phyloP scores from a whole-genome alignment of 2,797 vertebrate species.

The Gallinago stenura region DNA sequence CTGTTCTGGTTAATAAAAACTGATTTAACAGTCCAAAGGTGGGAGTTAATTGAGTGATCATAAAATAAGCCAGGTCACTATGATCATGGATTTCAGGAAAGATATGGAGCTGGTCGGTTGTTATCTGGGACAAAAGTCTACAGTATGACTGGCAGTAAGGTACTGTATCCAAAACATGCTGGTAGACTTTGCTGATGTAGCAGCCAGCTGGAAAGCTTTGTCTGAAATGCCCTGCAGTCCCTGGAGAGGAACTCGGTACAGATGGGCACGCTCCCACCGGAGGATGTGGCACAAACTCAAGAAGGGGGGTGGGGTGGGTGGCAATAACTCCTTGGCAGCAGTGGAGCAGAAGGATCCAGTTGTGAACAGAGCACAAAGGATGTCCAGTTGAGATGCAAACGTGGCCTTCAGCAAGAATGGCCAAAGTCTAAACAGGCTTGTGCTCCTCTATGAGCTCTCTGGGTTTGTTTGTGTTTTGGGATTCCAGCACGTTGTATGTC shows the following conservation, averaged over 20 bases:
- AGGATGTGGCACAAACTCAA: not conserved
- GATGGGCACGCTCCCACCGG: rapidly evolving
- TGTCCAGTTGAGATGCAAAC: not conserved
- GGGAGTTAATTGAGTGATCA: constrained; percentile 4
- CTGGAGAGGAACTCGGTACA: not conserved
- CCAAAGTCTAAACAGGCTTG: not conserved
- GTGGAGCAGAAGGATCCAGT: not conserved
- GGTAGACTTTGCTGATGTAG: not conserved
- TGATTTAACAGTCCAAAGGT: not conserved
- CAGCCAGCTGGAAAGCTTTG: constrained; percentile 14
- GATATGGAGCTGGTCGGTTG: not conserved
- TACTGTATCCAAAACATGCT: not conserved
- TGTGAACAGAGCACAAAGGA: not conserved
- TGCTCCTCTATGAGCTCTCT: not conserved
- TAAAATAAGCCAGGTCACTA: not conserved
- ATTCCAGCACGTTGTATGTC: not conserved
- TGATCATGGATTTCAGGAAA: constrained; percentile 7
- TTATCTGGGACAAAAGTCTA: constrained; percentile 21
- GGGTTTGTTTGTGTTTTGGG: constrained; percentile 11
- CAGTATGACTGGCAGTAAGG: not conserved
- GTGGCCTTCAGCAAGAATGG: not conserved
- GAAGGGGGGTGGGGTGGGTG: too few species aligned
- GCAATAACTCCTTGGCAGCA: not conserved
- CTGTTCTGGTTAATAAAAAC: not conserved
- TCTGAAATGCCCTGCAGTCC: not conserved